Base-by-base conservation (phyloP, 2,797 vertebrate species). In the Ispidina lecontei region DNA sequence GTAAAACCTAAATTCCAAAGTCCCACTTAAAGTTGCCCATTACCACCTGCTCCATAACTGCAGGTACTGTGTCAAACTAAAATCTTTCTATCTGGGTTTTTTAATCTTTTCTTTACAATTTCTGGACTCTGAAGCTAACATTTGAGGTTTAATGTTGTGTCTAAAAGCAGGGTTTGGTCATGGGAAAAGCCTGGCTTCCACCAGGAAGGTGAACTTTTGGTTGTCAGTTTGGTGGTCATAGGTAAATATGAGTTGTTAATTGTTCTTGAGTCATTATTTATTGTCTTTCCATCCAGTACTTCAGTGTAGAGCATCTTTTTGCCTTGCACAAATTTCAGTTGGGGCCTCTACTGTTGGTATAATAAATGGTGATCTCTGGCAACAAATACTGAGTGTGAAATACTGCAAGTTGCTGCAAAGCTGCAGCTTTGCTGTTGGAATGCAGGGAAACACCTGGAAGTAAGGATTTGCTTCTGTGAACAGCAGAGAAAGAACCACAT, bases 241-340 rank as follows among this genome's bases (percentile, higher is more conserved):
- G 29, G 21, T 14, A 60, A 26, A 67, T 17, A 15, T 10, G 25
- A 68, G 15, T 62, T 49, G 2, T 5, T 68, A 3, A 10, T 37
- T 73, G 14, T 52, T 51, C 47, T 51, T 54, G 23, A 39, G 41
- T 41, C 14, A 12, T 41, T 28, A 39, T n/a, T 93, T 62, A 19
- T 12, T 76, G 0, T 25, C 43, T 10, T 51, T 29, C 26, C 49
- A 8, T 58, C 1, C 0, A 26, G 6, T 5, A 28, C 7, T 26
- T 64, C 13, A 28, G 28, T 18, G 49, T 11, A 26, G 62, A 74
- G 29, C 23, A 33, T 41, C 44, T 52, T 73, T 60, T n/a, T 76
- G 46, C 17, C 13, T 71, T 14, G 4, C 29, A 17, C n/a, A 49
- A 31, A 1, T 19, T 25, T 26, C 7, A n/a, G 18, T 25, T 89